Evolutionary conservation across 2,113 vertebrate species (phyloP), one percentile per base, ranked within the genome.

Genomic region (Paramormyrops kingsleyae): DNA sequence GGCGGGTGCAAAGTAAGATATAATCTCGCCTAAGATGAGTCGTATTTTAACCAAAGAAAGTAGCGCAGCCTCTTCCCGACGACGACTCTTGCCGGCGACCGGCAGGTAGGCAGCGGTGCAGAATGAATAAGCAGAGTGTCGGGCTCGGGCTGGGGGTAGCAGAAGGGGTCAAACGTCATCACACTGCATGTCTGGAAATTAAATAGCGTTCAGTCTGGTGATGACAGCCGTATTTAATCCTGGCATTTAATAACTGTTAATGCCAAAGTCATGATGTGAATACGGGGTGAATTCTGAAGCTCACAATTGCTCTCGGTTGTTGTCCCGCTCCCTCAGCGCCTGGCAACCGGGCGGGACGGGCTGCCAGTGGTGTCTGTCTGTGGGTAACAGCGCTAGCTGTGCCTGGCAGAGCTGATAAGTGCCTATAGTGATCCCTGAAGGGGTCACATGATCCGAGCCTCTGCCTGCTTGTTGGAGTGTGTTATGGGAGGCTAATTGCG

Each of bases 171-270:
- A 56, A 13, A 21, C 49, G 5, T 47, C 27, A 27, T 39, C 27
- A 35, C 12, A 42, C 12, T 10, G 50, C 49, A 56, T 19, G 47
- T 50, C 49, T 56, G 85, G 50, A 87, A 87, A 53, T 87, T 53
- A 52, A 87, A 35, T 39, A 53, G 15, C 15, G 50, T 27, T 35
- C 13, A 87, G n/a, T 47, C 85, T 87, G 85, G n/a, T 5, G 85
- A 19, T 21, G 85, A 87, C 85, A 56, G 49, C 50, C 85, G 5
- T 53, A 53, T 53, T 53, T 53, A 87, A 87, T 87, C 49, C 85
- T 53, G 49, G 85, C 85, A 87, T 87, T 87, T 87, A 87, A 87
- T 87, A 39, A 70, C 27, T 47, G 27, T 39, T 53, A 53, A 53
- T 87, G 85, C 27, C 27, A 53, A 52, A 49, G 27, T 52, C 44